A percentile compares a stretch with the other conserved stretches of the same genome.
phyloP scores from a whole-genome alignment of 2,888 invertebrate genomes.

The Troilus luridus region DNA sequence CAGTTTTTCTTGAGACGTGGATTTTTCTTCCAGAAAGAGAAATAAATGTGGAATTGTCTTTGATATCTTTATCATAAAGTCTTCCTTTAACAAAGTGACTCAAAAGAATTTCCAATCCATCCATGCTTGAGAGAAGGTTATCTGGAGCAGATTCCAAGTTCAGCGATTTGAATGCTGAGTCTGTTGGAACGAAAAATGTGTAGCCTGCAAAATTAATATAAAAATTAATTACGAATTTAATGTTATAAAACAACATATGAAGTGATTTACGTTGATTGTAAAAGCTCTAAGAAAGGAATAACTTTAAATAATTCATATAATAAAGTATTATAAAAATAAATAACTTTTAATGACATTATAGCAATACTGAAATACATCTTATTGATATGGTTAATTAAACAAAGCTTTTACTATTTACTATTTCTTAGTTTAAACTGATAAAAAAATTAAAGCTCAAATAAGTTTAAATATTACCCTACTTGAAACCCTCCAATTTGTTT shows the following conservation, averaged over 20 bases:
- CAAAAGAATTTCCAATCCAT: slow-evolving; percentile 74
- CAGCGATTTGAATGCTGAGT: slow-evolving; percentile 77
- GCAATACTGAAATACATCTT: not conserved
- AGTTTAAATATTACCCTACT: too few species aligned
- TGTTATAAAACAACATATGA: too few species aligned
- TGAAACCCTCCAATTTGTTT: too few species aligned
- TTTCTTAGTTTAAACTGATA: too few species aligned
- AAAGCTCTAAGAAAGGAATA: too few species aligned
- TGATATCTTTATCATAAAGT: slow-evolving; percentile 74
- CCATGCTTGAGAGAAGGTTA: slow-evolving; percentile 73
- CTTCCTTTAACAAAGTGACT: slow-evolving; percentile 77
- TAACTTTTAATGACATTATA: not conserved
- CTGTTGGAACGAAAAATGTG: slow-evolving; percentile 80
- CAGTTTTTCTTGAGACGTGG: slow-evolving; percentile 71
- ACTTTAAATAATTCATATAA: too few species aligned
- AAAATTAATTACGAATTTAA: not conserved
- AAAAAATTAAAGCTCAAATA: too few species aligned
- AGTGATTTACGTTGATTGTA: too few species aligned
- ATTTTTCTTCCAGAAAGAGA: slow-evolving; percentile 75
- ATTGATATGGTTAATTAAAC: not conserved
- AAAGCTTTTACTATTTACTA: too few species aligned
- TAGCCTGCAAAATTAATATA: slow-evolving; percentile 70
- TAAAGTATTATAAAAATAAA: not conserved
- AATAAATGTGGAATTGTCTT: slow-evolving; percentile 72
- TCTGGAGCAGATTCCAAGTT: slow-evolving; percentile 75